Percentiles rank a stretch among this genome's conserved stretches.
phyloP scores from a whole-genome alignment of 53 echinoderm and acorn worm genomes.

The Hippasteria phrygiana region DNA sequence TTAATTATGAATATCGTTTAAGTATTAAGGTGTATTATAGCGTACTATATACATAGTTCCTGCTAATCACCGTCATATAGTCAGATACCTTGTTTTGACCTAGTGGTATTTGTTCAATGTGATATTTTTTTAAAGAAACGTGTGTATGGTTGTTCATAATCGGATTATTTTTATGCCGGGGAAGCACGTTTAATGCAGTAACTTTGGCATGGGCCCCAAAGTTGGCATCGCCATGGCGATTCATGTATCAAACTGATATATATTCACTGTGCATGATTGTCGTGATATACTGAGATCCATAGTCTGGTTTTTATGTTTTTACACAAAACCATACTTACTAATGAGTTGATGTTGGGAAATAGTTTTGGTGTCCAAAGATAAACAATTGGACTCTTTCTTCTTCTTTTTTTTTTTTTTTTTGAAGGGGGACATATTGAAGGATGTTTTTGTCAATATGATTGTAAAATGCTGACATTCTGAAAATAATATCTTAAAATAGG shows the following conservation, averaged over 20 bases:
- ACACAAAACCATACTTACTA: too few species aligned
- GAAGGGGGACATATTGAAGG: too few species aligned
- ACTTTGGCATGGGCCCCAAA: not conserved
- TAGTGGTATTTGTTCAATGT: conserved; percentile 41
- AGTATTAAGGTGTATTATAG: conserved; percentile 59
- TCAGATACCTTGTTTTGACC: conserved; percentile 41
- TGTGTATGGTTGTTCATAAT: conserved; percentile 49
- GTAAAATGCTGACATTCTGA: too few species aligned
- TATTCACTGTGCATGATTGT: not conserved
- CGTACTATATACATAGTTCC: conserved; percentile 61
- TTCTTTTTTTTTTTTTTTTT: too few species aligned
- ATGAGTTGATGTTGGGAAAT: too few species aligned
- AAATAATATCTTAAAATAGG: too few species aligned
- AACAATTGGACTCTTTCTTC: too few species aligned
- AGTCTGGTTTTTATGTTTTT: too few species aligned
- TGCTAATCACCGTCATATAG: conserved; percentile 35
- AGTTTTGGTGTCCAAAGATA: too few species aligned
- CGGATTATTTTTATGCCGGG: conserved; percentile 24
- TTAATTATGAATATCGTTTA: conserved; percentile 22
- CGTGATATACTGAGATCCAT: not conserved
- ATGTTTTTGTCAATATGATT: too few species aligned
- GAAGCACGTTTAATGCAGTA: conserved; percentile 13
- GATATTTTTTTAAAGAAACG: conserved; percentile 27
- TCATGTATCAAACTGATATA: not conserved
- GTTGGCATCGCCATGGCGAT: not conserved